Conservation (phyloP, 2,113 vertebrate species). For the Toxostoma redivivum region DNA sequence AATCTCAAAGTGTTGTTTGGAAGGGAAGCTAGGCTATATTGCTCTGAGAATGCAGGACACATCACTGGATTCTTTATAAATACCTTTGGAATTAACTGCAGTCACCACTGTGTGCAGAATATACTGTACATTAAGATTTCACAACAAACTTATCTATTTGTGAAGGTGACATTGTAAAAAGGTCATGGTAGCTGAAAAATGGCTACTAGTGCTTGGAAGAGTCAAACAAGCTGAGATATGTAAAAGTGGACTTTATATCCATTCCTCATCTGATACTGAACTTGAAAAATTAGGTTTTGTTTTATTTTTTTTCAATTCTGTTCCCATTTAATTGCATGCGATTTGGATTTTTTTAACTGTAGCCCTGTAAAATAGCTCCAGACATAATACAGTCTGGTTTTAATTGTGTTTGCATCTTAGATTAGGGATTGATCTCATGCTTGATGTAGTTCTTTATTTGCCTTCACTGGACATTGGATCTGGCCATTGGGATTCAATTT, state of each 20-base stretch:
- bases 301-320: not conserved
- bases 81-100: not conserved
- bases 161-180: not conserved
- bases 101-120: not conserved
- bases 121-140: not conserved
- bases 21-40: not conserved
- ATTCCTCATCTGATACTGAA: not conserved
- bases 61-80: not conserved
- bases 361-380: not conserved
- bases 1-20: not conserved
- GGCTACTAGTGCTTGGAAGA: not conserved
- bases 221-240: not conserved
- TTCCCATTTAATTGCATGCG: rapidly evolving
- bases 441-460: not conserved
- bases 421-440: not conserved
- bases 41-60: not conserved
- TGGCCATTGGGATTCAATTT: not conserved
- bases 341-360: not conserved
- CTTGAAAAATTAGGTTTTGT: not conserved
- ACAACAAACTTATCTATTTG: not conserved
- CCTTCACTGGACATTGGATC: not conserved
- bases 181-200: not conserved
- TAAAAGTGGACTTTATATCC: not conserved
- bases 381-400: not conserved
- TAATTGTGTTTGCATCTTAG: not conserved